These are phyloP conservation scores for Sinosuthora webbiana DNA, from an alignment of 2,113 vertebrate genomes.

Conservation along the genomic window DNA sequence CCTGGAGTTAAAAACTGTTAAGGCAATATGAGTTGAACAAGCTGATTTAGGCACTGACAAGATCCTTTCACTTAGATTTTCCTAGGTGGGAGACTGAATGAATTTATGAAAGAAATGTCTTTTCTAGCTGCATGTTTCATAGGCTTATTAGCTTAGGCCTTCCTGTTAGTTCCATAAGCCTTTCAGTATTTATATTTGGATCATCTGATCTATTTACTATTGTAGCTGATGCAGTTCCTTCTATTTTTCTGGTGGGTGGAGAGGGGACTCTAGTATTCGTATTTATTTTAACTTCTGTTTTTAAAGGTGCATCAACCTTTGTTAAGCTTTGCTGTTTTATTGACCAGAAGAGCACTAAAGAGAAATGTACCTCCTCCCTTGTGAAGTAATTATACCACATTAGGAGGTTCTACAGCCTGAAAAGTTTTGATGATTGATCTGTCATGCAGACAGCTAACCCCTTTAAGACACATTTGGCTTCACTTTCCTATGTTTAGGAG, in stretches of 20 bases:
- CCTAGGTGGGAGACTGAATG: background rate
- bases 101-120: background rate
- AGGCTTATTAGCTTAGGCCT: background rate
- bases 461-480: background rate
- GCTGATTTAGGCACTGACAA: background rate
- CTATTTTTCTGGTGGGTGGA: background rate
- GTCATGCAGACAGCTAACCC: background rate
- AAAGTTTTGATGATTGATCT: background rate
- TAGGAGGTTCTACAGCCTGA: background rate
- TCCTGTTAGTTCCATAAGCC: background rate
- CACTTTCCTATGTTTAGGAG: background rate
- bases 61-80: background rate
- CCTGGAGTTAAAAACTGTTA: background rate
- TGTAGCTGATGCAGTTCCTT: background rate
- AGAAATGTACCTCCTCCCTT: background rate
- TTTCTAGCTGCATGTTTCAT: background rate
- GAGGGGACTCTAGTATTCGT: background rate
- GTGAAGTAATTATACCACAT: background rate
- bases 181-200: background rate
- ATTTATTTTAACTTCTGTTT: background rate
- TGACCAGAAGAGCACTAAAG: background rate
- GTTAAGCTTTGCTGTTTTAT: background rate
- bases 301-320: background rate
- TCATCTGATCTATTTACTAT: background rate
- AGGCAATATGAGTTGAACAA: background rate